Conservation (phyloP, 2,113 vertebrate species). For the Seriola rivoliana region DNA sequence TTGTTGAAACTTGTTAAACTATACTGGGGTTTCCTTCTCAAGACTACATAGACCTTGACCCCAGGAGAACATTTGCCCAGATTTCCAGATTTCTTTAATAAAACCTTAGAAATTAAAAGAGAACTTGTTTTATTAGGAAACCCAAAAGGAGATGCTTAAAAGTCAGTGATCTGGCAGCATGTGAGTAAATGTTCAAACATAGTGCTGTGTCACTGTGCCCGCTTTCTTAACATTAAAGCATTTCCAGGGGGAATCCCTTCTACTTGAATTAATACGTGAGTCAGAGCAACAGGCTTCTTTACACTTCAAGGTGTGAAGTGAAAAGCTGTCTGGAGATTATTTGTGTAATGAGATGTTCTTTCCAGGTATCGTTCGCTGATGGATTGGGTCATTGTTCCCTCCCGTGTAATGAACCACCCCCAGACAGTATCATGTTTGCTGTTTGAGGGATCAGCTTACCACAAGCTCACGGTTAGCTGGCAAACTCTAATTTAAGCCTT, state of each 20-base stretch:
- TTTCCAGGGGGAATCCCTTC: slow-evolving; percentile 10
- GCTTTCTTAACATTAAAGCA: neutral
- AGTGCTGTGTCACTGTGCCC: neutral
- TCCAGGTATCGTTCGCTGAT: slow-evolving; percentile 8
- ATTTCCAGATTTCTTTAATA: too few relatives aligned
- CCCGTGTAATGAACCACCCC: slow-evolving; percentile 2
- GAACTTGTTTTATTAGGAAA: neutral
- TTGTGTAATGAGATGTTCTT: slow-evolving; percentile 32
- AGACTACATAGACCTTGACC: too few relatives aligned
- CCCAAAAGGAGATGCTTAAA: neutral
- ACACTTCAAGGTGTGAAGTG: neutral
- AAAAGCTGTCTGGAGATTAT: slow-evolving; percentile 31
- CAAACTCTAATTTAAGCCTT: slow-evolving; percentile 68
- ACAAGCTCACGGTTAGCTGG: slow-evolving; percentile 49
- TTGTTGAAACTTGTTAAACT: too few relatives aligned
- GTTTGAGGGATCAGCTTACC: slow-evolving; percentile 73
- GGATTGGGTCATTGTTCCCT: slow-evolving; percentile 14
- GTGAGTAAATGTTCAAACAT: neutral
- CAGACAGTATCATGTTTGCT: slow-evolving; percentile 65
- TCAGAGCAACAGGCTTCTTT: slow-evolving; percentile 13
- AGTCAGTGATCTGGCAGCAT: neutral
- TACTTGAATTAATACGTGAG: slow-evolving; percentile 4
- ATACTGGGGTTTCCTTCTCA: too few relatives aligned
- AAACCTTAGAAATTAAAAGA: too few relatives aligned
- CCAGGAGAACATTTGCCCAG: too few relatives aligned